A percentile compares a stretch with the other conserved stretches of the same genome.
Conservation (phyloP, 64 coral and sea anemone species). For the Astreopora myriophthalma region DNA sequence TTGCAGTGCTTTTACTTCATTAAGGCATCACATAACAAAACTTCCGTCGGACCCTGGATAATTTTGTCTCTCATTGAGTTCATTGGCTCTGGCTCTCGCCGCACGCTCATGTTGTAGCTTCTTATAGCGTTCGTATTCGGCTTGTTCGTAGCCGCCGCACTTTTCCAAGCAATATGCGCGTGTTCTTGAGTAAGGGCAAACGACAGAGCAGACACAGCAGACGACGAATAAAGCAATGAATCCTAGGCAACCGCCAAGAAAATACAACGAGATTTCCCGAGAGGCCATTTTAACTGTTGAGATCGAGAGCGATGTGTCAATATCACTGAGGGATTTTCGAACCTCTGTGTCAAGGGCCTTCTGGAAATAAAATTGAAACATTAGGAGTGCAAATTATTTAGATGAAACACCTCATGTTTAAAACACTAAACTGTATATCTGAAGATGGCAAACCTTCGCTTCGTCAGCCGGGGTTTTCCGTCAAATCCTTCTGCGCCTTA, state of each 20-base stretch:
- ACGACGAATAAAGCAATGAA: not conserved
- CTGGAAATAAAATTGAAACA: not conserved
- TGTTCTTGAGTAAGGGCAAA: conserved; percentile 23
- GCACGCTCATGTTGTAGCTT: conserved; percentile 9
- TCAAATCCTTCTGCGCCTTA: not conserved
- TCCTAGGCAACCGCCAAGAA: not conserved
- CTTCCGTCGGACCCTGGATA: not conserved
- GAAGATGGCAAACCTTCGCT: not conserved
- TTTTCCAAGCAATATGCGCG: conserved; percentile 1
- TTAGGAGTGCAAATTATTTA: not conserved
- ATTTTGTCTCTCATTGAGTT: not conserved
- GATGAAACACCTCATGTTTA: no score
- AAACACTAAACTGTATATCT: not conserved
- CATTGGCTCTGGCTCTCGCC: not conserved
- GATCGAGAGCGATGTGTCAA: not conserved
- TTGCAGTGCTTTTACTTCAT: no score
- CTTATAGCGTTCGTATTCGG: not conserved
- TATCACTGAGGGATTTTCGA: not conserved
- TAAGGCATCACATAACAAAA: conserved; percentile 10
- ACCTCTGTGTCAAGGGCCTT: not conserved
- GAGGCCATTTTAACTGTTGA: not conserved
- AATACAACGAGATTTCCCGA: not conserved
- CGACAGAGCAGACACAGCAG: not conserved
- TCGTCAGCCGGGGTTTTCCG: not conserved
- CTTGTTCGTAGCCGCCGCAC: not conserved